Evolutionary conservation across 2,113 vertebrate genomes (phyloP).

Genomic region (Dicerorhinus sumatrensis): DNA sequence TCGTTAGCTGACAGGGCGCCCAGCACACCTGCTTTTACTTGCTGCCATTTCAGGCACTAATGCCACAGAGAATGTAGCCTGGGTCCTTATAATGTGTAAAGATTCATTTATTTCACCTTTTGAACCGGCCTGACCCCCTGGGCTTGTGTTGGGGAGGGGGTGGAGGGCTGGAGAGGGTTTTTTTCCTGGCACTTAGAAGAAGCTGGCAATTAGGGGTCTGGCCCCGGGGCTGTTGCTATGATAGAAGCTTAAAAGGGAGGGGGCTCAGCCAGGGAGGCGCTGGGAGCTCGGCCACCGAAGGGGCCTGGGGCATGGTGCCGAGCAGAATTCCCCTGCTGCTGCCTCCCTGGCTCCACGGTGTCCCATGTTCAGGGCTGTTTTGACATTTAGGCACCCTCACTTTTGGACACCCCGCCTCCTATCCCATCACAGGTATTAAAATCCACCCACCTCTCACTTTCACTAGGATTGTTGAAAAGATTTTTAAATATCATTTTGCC

Average conservation of each 20-base stretch:
- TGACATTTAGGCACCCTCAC: accelerated
- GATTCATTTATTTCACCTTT: slow-evolving; percentile 92
- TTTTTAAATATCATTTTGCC: neutral
- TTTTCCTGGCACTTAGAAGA: slow-evolving; percentile 82
- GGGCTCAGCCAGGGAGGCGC: slow-evolving; percentile 46
- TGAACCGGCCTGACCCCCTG: slow-evolving; percentile 87
- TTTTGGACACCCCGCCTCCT: neutral
- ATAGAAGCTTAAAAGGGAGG: slow-evolving; percentile 76
- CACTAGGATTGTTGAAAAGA: neutral
- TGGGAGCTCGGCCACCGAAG: neutral
- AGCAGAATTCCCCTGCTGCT: neutral
- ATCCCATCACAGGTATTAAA: neutral
- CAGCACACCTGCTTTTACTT: slow-evolving; percentile 90
- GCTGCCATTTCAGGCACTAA: slow-evolving; percentile 88
- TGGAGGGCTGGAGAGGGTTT: neutral
- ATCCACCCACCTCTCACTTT: neutral
- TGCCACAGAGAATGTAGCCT: slow-evolving; percentile 89
- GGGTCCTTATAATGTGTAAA: slow-evolving; percentile 89
- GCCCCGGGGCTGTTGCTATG: slow-evolving; percentile 82
- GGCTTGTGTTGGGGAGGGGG: slow-evolving; percentile 76
- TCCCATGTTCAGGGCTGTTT: neutral
- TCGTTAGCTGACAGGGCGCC: slow-evolving; percentile 87
- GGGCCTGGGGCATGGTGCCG: neutral
- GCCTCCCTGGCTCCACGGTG: neutral
- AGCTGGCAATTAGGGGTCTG: slow-evolving; percentile 84